These are phyloP conservation scores for Apodemia zela DNA, from an alignment of 2,888 invertebrate genomes.

Conservation along the genomic window DNA sequence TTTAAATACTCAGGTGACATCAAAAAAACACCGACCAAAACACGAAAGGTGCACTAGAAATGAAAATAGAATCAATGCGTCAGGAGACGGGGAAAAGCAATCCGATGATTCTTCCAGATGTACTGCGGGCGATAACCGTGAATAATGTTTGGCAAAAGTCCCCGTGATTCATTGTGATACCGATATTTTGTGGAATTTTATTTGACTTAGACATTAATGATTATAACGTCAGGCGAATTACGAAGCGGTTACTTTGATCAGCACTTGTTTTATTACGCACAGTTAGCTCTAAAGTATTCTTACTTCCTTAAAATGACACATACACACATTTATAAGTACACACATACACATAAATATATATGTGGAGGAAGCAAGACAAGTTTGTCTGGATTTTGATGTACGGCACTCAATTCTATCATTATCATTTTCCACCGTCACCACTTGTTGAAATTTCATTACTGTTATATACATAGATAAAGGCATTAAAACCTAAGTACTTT, in stretches of 20 bases:
- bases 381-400: too few species aligned
- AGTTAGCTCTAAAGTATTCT: too few species aligned
- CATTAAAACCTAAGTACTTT: too few species aligned
- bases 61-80: slow-evolving; percentile 64
- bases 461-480: too few species aligned
- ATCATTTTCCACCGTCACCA: too few species aligned
- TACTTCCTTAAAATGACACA: too few species aligned
- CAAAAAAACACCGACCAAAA: slow-evolving; percentile 34
- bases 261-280: too few species aligned
- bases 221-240: neutral
- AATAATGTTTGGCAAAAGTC: slow-evolving; percentile 66
- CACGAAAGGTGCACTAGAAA: slow-evolving; percentile 38
- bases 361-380: too few species aligned
- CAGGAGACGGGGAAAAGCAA: slow-evolving; percentile 52
- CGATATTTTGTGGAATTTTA: slow-evolving; percentile 25
- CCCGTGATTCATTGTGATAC: slow-evolving; percentile 43
- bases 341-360: too few species aligned
- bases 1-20: neutral
- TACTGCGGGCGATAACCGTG: slow-evolving; percentile 58
- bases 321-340: too few species aligned
- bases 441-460: too few species aligned
- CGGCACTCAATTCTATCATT: too few species aligned
- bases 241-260: neutral
- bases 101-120: slow-evolving; percentile 56
- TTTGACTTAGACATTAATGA: neutral